These are phyloP conservation scores for Lampris megalopsis DNA, from an alignment of 2,113 vertebrate genomes.

Conservation along the genomic window DNA sequence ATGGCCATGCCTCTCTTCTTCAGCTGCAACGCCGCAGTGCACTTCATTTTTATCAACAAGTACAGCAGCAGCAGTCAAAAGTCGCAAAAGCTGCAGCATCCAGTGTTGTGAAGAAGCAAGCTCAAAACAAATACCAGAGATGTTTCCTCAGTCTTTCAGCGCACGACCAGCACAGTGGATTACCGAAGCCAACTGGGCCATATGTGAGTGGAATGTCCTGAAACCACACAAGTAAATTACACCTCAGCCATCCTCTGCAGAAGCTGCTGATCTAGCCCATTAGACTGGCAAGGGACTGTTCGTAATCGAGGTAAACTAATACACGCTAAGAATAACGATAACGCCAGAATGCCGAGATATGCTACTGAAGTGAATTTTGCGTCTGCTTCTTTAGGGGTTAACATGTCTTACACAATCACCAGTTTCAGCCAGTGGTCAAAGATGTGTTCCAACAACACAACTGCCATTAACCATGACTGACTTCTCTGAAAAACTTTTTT, in stretches of 20 bases:
- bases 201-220: slow-evolving; percentile 36
- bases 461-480: not conserved
- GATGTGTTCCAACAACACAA: not conserved
- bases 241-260: slow-evolving; percentile 22
- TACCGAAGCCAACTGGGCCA: slow-evolving; percentile 28
- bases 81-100: not conserved
- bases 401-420: too few relatives aligned
- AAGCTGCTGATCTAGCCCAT: not conserved
- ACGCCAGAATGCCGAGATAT: not conserved
- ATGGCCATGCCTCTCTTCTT: too few relatives aligned
- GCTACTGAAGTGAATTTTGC: not conserved
- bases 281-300: not conserved
- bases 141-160: slow-evolving; percentile 14
- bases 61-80: not conserved
- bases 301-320: slow-evolving; percentile 3
- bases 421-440: too few relatives aligned
- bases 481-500: not conserved
- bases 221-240: slow-evolving; percentile 15
- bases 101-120: not conserved
- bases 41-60: not conserved
- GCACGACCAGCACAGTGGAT: slow-evolving; percentile 9
- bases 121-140: slow-evolving; percentile 29
- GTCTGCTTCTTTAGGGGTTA: not conserved
- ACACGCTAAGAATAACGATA: not conserved
- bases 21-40: not conserved